Conservation (phyloP, 2,797 vertebrate genomes). For the Nannoperca obscura region DNA sequence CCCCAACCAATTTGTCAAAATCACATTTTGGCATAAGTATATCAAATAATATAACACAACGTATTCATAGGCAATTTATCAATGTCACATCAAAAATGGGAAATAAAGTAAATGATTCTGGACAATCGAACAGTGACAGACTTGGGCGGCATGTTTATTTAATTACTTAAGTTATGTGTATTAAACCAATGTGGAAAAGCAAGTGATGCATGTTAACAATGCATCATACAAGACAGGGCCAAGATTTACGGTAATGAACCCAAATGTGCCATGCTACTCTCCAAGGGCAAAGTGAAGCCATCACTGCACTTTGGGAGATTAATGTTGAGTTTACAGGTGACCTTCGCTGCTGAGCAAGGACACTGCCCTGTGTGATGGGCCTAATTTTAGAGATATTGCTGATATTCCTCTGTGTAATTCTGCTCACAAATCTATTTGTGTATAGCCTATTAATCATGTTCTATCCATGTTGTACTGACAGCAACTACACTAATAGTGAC, state of each 20-base stretch:
- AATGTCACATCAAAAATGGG: neutral
- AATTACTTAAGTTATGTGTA: conserved; percentile 30
- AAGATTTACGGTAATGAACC: conserved; percentile 69
- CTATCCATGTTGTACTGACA: conserved; percentile 15
- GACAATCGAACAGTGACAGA: neutral
- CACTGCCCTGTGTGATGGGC: conserved; percentile 48
- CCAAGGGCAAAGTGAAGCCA: conserved; percentile 59
- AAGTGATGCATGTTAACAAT: conserved; percentile 48
- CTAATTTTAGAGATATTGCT: conserved; percentile 57
- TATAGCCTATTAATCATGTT: conserved; percentile 6
- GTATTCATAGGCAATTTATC: neutral
- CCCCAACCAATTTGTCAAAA: neutral
- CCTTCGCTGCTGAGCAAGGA: conserved; percentile 67
- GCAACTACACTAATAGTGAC: neutral
- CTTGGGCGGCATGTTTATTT: conserved; percentile 21
- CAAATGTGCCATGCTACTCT: conserved; percentile 51
- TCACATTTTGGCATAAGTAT: neutral
- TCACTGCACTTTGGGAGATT: conserved; percentile 77
- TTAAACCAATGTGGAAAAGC: conserved; percentile 44
- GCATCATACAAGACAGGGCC: conserved; percentile 38
- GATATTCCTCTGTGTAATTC: conserved; percentile 46
- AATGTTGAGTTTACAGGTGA: conserved; percentile 71
- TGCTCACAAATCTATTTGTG: conserved; percentile 47
- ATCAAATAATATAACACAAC: neutral
- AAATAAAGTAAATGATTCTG: neutral